Conservation (phyloP, 2,888 invertebrate species). For the Dilophus febrilis region DNA sequence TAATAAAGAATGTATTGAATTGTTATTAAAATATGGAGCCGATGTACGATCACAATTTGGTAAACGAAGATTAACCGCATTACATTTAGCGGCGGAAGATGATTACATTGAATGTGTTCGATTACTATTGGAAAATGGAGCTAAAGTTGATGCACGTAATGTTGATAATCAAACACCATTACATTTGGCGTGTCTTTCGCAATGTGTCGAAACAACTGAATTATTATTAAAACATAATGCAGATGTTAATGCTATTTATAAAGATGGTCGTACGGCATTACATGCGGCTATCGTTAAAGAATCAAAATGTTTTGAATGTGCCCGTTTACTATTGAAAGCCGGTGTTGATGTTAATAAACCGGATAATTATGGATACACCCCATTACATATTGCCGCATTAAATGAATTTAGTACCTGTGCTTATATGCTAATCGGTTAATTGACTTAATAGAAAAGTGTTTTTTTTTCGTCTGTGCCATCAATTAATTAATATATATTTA, state of each 20-base stretch:
- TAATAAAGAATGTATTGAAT: constrained; percentile 46
- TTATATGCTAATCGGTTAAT: constrained; percentile 44
- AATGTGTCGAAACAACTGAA: constrained; percentile 61
- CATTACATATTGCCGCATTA: constrained; percentile 65
- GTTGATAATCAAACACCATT: constrained; percentile 64
- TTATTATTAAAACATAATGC: constrained; percentile 47
- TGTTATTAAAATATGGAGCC: constrained; percentile 61
- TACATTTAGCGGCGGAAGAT: constrained; percentile 79
- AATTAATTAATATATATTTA: too few relatives aligned
- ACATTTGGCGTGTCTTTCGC: constrained; percentile 67
- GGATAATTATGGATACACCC: constrained; percentile 70
- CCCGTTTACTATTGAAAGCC: constrained; percentile 42
- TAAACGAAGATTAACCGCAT: constrained; percentile 52
- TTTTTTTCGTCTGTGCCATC: not conserved
- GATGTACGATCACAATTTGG: constrained; percentile 62
- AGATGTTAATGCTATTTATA: constrained; percentile 46
- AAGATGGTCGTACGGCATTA: constrained; percentile 59
- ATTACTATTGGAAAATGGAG: constrained; percentile 54
- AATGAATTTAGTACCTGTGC: constrained; percentile 68
- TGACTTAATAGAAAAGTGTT: constrained; percentile 8
- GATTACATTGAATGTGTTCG: constrained; percentile 63
- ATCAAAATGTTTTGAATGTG: constrained; percentile 46
- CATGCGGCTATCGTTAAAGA: constrained; percentile 69
- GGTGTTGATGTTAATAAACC: constrained; percentile 59
- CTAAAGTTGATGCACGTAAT: constrained; percentile 58